Conservation (phyloP, 2,888 invertebrate species). For the Biston stratarius region DNA sequence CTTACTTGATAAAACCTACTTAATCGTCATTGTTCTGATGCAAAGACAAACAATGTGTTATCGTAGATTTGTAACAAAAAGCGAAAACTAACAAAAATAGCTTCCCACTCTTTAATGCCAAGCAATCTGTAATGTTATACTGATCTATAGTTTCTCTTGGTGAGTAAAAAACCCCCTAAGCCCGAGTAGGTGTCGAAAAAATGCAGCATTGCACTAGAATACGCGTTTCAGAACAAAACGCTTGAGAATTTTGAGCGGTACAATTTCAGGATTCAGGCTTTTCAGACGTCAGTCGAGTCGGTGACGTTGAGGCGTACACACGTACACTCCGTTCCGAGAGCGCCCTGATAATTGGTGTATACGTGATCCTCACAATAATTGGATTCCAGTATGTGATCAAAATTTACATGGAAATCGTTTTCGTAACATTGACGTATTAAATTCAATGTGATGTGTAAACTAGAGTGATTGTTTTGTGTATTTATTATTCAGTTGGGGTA, state of each 20-base stretch:
- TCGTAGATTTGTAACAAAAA: neutral
- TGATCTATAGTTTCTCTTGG: neutral
- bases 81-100: neutral
- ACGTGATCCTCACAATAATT: constrained; percentile 41
- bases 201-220: constrained; percentile 34
- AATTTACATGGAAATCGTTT: constrained; percentile 43
- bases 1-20: no score
- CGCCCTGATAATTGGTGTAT: constrained; percentile 26
- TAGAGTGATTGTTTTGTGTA: constrained; percentile 40
- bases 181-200: constrained; percentile 11
- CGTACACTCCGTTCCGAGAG: constrained; percentile 24
- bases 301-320: constrained; percentile 32
- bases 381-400: constrained; percentile 43
- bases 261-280: constrained; percentile 23
- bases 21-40: no score
- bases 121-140: neutral
- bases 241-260: constrained; percentile 9
- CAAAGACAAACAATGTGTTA: no score
- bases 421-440: constrained; percentile 40
- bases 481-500: constrained; percentile 30
- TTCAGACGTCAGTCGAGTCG: constrained; percentile 36
- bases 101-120: neutral
- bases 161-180: neutral
- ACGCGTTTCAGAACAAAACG: constrained; percentile 32
- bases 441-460: constrained; percentile 35